These are phyloP conservation scores for Helicoverpa assulta DNA, from an alignment of 2,888 invertebrate genomes.

Conservation along the genomic window DNA sequence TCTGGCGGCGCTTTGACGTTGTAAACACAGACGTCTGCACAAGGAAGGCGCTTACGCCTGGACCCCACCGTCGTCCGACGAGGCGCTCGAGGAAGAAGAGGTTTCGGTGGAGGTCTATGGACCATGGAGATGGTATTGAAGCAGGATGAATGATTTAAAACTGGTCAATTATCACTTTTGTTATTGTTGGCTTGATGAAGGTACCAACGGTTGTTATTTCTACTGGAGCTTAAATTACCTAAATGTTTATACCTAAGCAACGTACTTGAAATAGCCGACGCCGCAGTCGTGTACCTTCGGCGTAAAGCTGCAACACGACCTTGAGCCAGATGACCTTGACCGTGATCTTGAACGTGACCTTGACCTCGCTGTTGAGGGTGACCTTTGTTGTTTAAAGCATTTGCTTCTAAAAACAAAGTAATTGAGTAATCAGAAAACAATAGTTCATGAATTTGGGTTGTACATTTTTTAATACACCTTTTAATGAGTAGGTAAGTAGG, in stretches of 20 bases:
- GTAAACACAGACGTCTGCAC: constrained; percentile 71
- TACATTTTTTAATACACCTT: neutral
- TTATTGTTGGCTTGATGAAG: too few species aligned
- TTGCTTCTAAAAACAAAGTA: constrained; percentile 67
- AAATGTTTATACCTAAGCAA: neutral
- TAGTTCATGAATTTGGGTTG: neutral
- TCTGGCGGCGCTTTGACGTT: constrained; percentile 64
- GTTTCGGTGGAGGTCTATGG: constrained; percentile 45
- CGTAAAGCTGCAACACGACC: constrained; percentile 74
- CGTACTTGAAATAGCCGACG: constrained; percentile 42
- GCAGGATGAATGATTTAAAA: too few species aligned
- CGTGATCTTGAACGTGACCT: constrained; percentile 72
- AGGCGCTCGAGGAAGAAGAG: constrained; percentile 27
- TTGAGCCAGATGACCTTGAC: constrained; percentile 70
- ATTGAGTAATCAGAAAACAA: neutral
- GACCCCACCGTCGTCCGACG: constrained; percentile 1
- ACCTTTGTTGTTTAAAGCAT: constrained; percentile 62
- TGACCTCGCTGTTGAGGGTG: constrained; percentile 55
- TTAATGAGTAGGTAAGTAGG: neutral
- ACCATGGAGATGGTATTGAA: neutral
- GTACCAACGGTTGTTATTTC: too few species aligned
- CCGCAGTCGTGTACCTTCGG: constrained; percentile 7
- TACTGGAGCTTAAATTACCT: too few species aligned
- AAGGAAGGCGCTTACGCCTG: constrained; percentile 26
- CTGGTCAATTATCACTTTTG: too few species aligned